Evolutionary conservation across 2,797 vertebrate species (phyloP), one percentile per base, ranked within the genome.

Genomic region (Sylvilagus floridanus): DNA sequence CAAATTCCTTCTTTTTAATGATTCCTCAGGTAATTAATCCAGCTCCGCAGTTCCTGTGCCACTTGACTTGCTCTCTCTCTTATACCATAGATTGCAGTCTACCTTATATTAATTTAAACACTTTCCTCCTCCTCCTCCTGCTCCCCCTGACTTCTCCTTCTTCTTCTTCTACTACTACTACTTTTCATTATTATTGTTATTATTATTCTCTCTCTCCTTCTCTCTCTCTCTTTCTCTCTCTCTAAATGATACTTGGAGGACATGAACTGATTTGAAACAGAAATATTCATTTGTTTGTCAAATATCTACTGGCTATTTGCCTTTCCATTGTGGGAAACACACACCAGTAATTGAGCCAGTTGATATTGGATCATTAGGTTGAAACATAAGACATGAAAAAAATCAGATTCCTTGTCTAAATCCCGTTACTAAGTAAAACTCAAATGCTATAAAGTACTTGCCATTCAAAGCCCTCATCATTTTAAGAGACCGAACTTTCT

Each of bases 191-290:
- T 47, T 47, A 47, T 47, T 47, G 42, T 47, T 47, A 47, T 47
- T 47, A 47, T 47, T 47, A 47, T 1, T 7, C n/a, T 60, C 2
- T 22, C 7, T 26, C 12, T 65, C 21, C 32, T 0, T 35, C 13
- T 84, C 21, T n/a, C 13, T 60, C 4, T 8, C 13, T 14, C 17
- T 78, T 7, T 26, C 54, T 60, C 14, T 87, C 10, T 50, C 68
- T 76, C 1, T 57, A 37, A 24, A 22, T 88, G 85, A 79, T 63
- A 88, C 37, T 89, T 85, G 86, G 84, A 95, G 52, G 62, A 88
- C 17, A 50, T 17, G 1, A 26, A 50, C 42, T 77, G 19, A 82
- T 52, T 93, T 65, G 62, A 86, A 54, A 73, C 26, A 81, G 52
- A 2, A 52, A 54, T 68, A 32, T 42, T 57, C 24, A 84, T 82